Evolutionary conservation across 2,113 vertebrate species (phyloP), one percentile per base, ranked within the genome.

Genomic region (Mormoops blainvillei): DNA sequence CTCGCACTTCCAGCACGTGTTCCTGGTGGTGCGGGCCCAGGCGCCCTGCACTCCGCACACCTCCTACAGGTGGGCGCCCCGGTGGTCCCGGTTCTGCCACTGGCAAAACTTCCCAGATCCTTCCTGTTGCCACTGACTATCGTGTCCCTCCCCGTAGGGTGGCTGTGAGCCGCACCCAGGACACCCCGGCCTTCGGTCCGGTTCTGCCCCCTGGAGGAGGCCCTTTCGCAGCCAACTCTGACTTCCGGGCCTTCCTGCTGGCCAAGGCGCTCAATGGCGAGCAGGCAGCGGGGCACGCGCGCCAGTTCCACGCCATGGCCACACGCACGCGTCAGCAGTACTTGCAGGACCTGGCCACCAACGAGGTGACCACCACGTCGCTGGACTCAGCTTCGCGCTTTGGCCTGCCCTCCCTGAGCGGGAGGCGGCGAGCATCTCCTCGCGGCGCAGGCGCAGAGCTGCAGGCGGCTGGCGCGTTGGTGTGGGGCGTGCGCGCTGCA

Each of bases 261-360:
- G 99, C 99, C 88, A 99, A 99, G 96, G 99, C 98, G 1, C 98
- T 99, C 91, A 99, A 99, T 1, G 99, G 99, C 0, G 99, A 99
- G 97, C 99, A 99, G 33, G 99, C 99, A 0, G 99, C 99, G 0
- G 99, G 99, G 94, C 99, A 99, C 61, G 99, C 99, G 0, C 99
- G 99, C 94, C 99, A 99, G 98, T 99, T 99, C 97, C 99, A 99
- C 50, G 99, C 99, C 73, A 99, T 99, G 99, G 99, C 99, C 74
- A 99, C 99, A 0, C 99, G 99, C 68, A 99, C 99, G 0, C 98
- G 99, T 36, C 99, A 99, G 97, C 99, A 99, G 95, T 99, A 99
- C 97, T 97, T 99, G 94, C 99, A 99, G 95, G 99, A 99, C 96
- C 98, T 99, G 97, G 99, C 99, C 0, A 98, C 99, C 89, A 99